Conservation (phyloP, 1,140 invertebrate genomes). For the Leptonema lineaticorne region DNA sequence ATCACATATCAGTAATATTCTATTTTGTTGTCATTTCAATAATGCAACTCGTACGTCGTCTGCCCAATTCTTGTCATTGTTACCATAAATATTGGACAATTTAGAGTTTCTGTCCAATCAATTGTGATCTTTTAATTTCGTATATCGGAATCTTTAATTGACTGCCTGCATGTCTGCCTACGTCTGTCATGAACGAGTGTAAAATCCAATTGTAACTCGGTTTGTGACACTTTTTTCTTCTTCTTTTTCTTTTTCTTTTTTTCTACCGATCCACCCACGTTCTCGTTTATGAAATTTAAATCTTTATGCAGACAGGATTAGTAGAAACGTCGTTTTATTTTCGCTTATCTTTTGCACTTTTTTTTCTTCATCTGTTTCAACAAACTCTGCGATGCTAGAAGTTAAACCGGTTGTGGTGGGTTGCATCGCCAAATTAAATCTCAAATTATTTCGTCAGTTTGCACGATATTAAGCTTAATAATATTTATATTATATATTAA, state of each 20-base stretch:
- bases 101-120: not conserved
- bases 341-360: not conserved
- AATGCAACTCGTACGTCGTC: no score
- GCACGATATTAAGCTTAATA: no score
- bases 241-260: not conserved
- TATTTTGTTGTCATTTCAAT: no score
- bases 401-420: constrained; percentile 13
- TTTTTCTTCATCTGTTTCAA: constrained; percentile 2
- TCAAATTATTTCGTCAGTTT: constrained; percentile 2
- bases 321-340: no score
- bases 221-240: not conserved
- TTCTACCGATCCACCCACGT: no score
- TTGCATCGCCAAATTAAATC: not conserved
- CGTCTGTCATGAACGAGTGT: not conserved
- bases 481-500: no score
- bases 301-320: no score
- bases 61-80: no score
- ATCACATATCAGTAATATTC: no score
- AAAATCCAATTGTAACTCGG: not conserved
- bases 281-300: not conserved
- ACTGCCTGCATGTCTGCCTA: not conserved
- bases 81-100: no score
- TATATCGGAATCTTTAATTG: not conserved
- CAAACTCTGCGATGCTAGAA: not conserved
- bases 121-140: not conserved